Conservation (phyloP, 2,113 vertebrate species). For the Bombycilla garrulus region DNA sequence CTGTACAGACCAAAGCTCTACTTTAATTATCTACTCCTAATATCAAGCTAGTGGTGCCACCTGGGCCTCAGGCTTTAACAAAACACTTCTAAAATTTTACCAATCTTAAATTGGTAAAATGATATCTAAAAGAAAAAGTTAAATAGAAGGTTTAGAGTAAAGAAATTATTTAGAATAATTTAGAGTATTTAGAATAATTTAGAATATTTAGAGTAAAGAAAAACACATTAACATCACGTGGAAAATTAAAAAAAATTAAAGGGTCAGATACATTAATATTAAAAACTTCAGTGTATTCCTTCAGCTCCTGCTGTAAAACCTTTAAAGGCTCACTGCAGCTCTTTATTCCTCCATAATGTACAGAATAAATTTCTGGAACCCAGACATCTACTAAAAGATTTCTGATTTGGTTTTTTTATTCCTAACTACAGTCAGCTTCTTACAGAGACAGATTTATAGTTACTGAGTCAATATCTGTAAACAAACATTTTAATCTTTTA, state of each 20-base stretch:
- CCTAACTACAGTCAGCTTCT: neutral
- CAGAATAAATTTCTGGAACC: neutral
- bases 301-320: neutral
- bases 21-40: neutral
- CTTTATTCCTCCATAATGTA: neutral
- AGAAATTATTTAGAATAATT: too few relatives aligned
- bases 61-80: neutral
- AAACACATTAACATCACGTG: accelerated
- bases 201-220: neutral
- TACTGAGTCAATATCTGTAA: neutral
- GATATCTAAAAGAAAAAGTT: neutral
- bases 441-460: neutral
- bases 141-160: neutral
- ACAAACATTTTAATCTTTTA: neutral
- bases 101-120: neutral
- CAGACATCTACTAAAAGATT: neutral
- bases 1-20: neutral
- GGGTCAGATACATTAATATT: neutral
- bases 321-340: neutral
- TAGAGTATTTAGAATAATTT: too few relatives aligned
- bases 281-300: neutral
- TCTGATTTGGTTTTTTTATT: neutral
- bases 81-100: neutral
- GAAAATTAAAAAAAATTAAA: neutral
- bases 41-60: neutral